phyloP scores from a whole-genome alignment of 37 sponge, comb jelly and placozoan species.

The Ianthella basta region DNA sequence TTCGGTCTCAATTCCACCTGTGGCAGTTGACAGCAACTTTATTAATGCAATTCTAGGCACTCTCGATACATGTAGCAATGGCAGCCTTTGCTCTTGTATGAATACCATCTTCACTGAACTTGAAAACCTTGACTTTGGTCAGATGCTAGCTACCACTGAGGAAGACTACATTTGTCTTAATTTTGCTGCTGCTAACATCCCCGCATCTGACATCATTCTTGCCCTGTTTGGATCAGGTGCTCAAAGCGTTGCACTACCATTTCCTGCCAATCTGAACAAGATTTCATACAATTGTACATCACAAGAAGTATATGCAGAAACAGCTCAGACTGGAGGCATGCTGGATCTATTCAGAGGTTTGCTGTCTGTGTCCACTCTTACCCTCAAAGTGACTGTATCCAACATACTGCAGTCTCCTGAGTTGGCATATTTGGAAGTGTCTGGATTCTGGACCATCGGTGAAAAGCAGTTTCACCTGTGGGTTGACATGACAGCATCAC shows the following conservation, averaged over 20 bases:
- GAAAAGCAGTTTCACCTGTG: too few relatives aligned
- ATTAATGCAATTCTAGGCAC: neutral
- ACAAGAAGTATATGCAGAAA: neutral
- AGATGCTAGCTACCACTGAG: neutral
- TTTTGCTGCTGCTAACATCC: neutral
- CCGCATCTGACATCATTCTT: neutral
- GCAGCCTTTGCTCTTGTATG: neutral
- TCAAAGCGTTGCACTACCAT: neutral
- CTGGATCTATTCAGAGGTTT: neutral
- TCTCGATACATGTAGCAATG: neutral
- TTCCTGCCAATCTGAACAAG: neutral
- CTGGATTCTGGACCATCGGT: neutral
- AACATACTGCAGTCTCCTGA: neutral
- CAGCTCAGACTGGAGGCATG: neutral
- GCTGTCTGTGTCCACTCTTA: neutral
- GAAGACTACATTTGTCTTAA: too few relatives aligned
- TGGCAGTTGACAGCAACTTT: neutral
- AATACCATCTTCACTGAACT: neutral
- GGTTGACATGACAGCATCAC: neutral
- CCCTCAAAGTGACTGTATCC: neutral
- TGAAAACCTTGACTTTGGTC: neutral
- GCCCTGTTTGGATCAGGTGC: neutral
- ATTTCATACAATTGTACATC: conserved; percentile 12
- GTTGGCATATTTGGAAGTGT: neutral
- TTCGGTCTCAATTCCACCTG: neutral